Percentiles rank a stretch among this genome's conserved stretches.
Evolutionary conservation across 2,797 vertebrate species (phyloP).

Genomic region (Apogon talboti): DNA sequence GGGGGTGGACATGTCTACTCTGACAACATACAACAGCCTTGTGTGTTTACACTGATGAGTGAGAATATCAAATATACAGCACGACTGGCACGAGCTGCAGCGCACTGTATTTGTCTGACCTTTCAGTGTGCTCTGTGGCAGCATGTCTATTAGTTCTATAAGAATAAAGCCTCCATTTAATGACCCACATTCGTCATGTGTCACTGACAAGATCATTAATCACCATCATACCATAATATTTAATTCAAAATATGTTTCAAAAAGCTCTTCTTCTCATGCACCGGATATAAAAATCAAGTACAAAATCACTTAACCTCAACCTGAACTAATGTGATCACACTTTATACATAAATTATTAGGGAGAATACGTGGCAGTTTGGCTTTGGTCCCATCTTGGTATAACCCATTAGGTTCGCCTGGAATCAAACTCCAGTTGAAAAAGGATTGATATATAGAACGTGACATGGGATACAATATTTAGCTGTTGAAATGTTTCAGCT

Average conservation of each 20-base stretch:
- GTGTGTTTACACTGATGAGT: slow-evolving; percentile 10
- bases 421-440: slow-evolving; percentile 18
- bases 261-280: slow-evolving; percentile 1
- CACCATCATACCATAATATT: background rate
- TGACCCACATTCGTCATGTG: slow-evolving; percentile 1
- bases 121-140: slow-evolving; percentile 4
- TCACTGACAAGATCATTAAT: slow-evolving; percentile 15
- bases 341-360: slow-evolving; percentile 3
- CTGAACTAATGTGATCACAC: slow-evolving; percentile 6
- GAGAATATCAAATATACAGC: no score
- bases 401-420: slow-evolving; percentile 12
- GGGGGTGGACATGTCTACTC: background rate
- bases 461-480: slow-evolving; percentile 31
- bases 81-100: background rate
- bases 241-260: background rate
- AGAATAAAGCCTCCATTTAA: slow-evolving; percentile 12
- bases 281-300: slow-evolving; percentile 6
- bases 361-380: background rate
- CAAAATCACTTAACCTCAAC: background rate
- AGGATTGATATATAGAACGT: slow-evolving; percentile 9
- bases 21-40: background rate
- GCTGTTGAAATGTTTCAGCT: slow-evolving; percentile 32
- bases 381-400: slow-evolving; percentile 3
- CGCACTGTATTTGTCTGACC: background rate
- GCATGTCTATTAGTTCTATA: background rate